Evolutionary conservation across 2,797 vertebrate genomes (phyloP), one percentile per base, ranked within the genome.

Genomic region (Hapalemur alaotrensis): DNA sequence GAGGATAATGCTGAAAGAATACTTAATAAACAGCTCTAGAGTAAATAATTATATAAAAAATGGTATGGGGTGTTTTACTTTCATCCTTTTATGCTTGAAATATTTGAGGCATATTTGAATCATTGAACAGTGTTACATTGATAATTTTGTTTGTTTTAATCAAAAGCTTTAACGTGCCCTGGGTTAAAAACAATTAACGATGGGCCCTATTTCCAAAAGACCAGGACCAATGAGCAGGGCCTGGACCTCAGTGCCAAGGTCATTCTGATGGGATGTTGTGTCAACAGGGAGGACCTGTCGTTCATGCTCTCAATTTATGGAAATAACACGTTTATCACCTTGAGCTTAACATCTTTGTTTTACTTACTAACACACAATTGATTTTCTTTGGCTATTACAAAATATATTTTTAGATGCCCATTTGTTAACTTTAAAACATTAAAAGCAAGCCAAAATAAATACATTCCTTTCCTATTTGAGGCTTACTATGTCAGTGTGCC

Each of bases 281-380:
- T 99, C 96, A 99, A 99, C 98, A 99, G 99, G 99, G 99, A 2
- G 99, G 99, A 61, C 99, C 99, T 0, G 99, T 99, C 73, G 99
- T 99, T 98, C 99, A 99, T 98, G 91, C 98, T 32, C 99, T 99
- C 99, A 98, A 98, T 98, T 95, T 52, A 12, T 15, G 30, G 41
- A 10, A 65, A 61, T 11, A 38, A 79, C 52, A 11, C 7, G 1
- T 14, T 41, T 28, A 23, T 54, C 48, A n/a, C 25, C 32, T 65
- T 5, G 30, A 85, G 32, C 13, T 12, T 23, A 30, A 61, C 76
- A 4, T n/a, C 48, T 79, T 73, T 59, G 57, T 65, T 54, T 75
- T 67, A 75, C 76, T 73, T 72, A 25, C 48, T 65, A 35, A 32
- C 61, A 32, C 30, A 52, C 22, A 10, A 15, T 57, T 75, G 20